Conservation (phyloP, 2,888 invertebrate genomes). For the Drosophila rubida region DNA sequence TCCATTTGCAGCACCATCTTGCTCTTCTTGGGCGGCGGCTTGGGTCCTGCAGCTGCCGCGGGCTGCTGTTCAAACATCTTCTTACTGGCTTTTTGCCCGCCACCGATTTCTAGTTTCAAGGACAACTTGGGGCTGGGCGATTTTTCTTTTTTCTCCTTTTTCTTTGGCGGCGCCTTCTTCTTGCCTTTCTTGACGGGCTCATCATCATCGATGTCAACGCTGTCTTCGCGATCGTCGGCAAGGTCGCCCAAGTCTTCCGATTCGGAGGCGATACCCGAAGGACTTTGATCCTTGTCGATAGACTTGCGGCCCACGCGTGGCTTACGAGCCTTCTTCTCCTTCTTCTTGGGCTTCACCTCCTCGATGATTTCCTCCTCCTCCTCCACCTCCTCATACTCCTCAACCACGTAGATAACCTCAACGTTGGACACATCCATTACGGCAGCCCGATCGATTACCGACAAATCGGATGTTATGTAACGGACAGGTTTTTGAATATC, state of each 20-base stretch:
- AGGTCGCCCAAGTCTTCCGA: conserved; percentile 56
- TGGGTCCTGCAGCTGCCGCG: conserved; percentile 69
- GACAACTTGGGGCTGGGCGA: conserved; percentile 83
- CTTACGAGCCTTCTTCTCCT: conserved; percentile 80
- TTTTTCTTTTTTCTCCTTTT: conserved; percentile 83
- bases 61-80: conserved; percentile 83
- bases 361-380: conserved; percentile 81
- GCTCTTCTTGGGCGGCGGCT: conserved; percentile 84
- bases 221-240: conserved; percentile 79
- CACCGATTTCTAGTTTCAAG: conserved; percentile 83
- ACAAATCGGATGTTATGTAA: conserved; percentile 85
- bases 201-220: conserved; percentile 79
- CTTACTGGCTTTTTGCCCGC: conserved; percentile 83
- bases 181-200: conserved; percentile 81
- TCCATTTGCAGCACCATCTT: conserved; percentile 84
- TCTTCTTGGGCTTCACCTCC: conserved; percentile 81
- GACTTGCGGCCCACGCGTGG: conserved; percentile 75
- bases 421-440: conserved; percentile 85
- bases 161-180: conserved; percentile 81
- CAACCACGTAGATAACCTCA: conserved; percentile 85
- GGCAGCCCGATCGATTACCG: conserved; percentile 85
- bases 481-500: conserved; percentile 83
- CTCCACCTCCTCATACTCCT: conserved; percentile 83
- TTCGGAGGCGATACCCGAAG: conserved; percentile 41
- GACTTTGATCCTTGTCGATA: conserved; percentile 73